Evolutionary conservation across 2,888 invertebrate genomes (phyloP), one percentile per base, ranked within the genome.

Genomic region (Brachyopa scutellaris): DNA sequence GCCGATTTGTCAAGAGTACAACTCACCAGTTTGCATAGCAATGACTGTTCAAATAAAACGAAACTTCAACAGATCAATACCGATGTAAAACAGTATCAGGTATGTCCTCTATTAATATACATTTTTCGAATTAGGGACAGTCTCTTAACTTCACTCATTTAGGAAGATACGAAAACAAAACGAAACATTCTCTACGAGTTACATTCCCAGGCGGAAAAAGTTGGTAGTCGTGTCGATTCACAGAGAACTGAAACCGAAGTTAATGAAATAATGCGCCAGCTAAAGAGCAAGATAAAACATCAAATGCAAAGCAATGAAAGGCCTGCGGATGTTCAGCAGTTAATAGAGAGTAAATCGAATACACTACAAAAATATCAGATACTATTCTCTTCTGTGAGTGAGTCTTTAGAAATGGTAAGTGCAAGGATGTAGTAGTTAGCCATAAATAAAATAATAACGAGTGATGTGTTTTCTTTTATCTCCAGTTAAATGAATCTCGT

Each of bases 331-430:
- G 62, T 90, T n/a, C 84, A 85, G 40, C 88, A 90, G 6, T 85
- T 92, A 5, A 86, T 90, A 42, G 90, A 92, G 15, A 92, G 92
- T 84, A 90, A 91, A 84, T 86, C 85, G 19, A 87, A 87, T 21
- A 88, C 91, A 0, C 86, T 91, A 1, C 87, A 90, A 13, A 90
- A 89, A 45, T 91, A 92, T 83, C 86, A 87, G 11, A 85, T 85
- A 0, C 84, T 88, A 26, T 87, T 91, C 88, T 88, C 91, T 88
- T 86, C 90, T 88, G 72, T 90, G 88, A 85, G 89, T 89, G 66
- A 89, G 86, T 87, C 91, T 88, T 86, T 92, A 2, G 87, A 89
- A 13, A 87, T 90, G 86, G 92, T 92, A 67, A 86, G 86, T 66
- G n/a, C 9, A n/a, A 19, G 11, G 1, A 36, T n/a, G n/a, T n/a